A percentile compares a stretch with the other conserved stretches of the same genome.
Evolutionary conservation across 2,888 invertebrate species (phyloP).

Genomic region (Coelinius sp.): DNA sequence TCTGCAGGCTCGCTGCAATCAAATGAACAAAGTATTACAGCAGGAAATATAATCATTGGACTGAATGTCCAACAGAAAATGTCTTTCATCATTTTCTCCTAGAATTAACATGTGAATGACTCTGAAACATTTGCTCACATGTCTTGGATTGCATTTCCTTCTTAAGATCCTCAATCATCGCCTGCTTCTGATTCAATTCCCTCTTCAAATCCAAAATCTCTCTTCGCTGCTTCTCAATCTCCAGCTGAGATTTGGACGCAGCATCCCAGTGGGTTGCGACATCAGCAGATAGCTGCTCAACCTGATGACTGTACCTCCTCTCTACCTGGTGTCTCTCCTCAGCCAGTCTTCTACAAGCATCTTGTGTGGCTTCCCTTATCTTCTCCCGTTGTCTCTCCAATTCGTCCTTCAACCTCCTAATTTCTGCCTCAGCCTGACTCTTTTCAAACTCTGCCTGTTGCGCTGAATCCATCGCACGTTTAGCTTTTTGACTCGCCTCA

Average conservation of each 20-base stretch:
- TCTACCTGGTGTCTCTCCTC: slow-evolving; percentile 83
- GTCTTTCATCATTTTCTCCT: too few species aligned
- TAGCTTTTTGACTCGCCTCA: slow-evolving; percentile 77
- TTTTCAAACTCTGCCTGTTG: slow-evolving; percentile 85
- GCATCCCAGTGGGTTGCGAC: slow-evolving; percentile 86
- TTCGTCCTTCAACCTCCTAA: slow-evolving; percentile 83
- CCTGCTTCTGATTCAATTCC: slow-evolving; percentile 83
- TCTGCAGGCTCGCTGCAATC: slow-evolving; percentile 79
- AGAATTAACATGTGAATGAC: neutral
- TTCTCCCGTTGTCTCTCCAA: slow-evolving; percentile 83
- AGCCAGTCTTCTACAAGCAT: slow-evolving; percentile 78
- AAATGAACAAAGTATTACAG: neutral
- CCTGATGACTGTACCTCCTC: slow-evolving; percentile 79
- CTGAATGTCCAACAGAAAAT: too few species aligned
- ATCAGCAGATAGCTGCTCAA: slow-evolving; percentile 85
- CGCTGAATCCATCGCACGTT: slow-evolving; percentile 79
- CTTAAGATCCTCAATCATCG: slow-evolving; percentile 83
- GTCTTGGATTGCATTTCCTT: slow-evolving; percentile 85
- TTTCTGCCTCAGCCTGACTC: slow-evolving; percentile 82
- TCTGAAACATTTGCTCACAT: slow-evolving; percentile 70
- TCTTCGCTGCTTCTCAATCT: slow-evolving; percentile 84
- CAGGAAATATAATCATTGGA: neutral
- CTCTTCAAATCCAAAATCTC: slow-evolving; percentile 83
- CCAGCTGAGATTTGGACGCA: slow-evolving; percentile 79
- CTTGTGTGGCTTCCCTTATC: slow-evolving; percentile 82